Conservation (phyloP, 1,140 invertebrate genomes). For the Drosophila rufa region DNA sequence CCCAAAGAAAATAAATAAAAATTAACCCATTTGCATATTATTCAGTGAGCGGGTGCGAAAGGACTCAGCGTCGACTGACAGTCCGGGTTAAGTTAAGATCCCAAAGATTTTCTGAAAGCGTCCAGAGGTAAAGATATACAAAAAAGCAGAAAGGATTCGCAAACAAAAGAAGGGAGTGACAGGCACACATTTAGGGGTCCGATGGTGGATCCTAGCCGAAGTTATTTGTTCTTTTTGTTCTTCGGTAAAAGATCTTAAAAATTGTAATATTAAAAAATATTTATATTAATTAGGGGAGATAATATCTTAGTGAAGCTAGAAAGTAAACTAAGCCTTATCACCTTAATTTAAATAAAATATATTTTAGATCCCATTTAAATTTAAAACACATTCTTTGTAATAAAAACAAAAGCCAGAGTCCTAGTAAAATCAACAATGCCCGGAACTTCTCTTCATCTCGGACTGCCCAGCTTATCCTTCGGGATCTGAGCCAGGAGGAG, state of each 20-base stretch:
- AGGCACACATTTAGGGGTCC: background rate
- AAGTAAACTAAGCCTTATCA: no score
- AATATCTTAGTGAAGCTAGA: no score
- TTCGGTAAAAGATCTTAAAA: background rate
- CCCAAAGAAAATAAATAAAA: constrained; percentile 70
- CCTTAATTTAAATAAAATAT: background rate
- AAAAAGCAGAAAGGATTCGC: constrained; percentile 13
- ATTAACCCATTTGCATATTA: constrained; percentile 81
- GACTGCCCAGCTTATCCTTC: constrained; percentile 17
- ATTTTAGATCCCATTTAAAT: background rate
- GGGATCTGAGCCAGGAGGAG: constrained; percentile 11
- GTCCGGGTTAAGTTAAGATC: constrained; percentile 38
- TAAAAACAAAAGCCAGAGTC: background rate
- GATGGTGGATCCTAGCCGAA: background rate
- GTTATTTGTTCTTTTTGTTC: background rate
- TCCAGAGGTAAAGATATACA: constrained; percentile 19
- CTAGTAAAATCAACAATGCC: no score
- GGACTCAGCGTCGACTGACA: constrained; percentile 56
- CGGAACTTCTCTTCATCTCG: background rate
- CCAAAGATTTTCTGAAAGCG: constrained; percentile 31
- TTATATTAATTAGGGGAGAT: no score
- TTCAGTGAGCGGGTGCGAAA: constrained; percentile 65
- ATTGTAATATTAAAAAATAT: no score
- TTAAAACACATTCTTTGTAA: background rate
- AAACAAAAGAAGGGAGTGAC: background rate